phyloP scores from a whole-genome alignment of 2,113 vertebrate species.

The Pygoscelis antarcticus region DNA sequence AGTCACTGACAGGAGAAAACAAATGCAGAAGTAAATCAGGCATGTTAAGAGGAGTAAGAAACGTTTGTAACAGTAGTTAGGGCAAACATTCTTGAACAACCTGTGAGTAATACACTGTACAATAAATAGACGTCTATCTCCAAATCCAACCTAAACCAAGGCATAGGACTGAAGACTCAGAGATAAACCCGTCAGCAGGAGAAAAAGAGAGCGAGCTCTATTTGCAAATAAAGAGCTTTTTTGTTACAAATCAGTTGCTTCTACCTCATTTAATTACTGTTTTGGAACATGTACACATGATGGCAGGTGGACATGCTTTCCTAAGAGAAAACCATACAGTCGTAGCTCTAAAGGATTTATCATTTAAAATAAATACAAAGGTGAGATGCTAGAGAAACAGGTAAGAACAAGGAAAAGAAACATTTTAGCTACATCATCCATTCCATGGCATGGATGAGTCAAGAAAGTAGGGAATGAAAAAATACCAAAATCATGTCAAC shows the following conservation, averaged over 20 bases:
- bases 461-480: neutral
- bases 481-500: neutral
- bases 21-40: neutral
- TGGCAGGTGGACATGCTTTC: neutral
- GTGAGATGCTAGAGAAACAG: neutral
- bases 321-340: neutral
- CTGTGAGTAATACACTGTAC: neutral
- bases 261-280: neutral
- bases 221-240: neutral
- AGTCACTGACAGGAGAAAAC: fast-evolving
- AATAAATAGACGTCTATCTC: neutral
- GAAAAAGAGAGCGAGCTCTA: neutral
- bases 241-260: neutral
- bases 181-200: neutral
- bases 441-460: neutral
- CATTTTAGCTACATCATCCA: neutral
- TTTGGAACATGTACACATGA: neutral
- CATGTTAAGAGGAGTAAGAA: neutral
- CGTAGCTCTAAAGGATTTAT: neutral
- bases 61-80: fast-evolving
- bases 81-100: neutral
- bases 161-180: neutral
- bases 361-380: neutral
- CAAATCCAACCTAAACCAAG: neutral
- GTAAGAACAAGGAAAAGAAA: neutral